Evolutionary conservation across 1,140 invertebrate genomes (phyloP), one percentile per base, ranked within the genome.

Genomic region (Holotrichia oblita): DNA sequence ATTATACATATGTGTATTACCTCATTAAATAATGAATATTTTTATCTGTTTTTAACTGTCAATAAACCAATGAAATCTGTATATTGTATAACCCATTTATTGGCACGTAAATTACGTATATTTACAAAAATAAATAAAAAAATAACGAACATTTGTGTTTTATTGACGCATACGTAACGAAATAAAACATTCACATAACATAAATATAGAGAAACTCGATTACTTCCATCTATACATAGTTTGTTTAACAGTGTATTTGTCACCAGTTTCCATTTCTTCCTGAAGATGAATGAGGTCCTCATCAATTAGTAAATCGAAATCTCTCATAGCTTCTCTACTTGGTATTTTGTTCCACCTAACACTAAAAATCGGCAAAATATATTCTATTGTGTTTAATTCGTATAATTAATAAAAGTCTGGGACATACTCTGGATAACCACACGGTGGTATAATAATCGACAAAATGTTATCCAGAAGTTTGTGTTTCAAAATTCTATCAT

Each of bases 381-480:
- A n/a, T n/a, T n/a, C n/a, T n/a, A n/a, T n/a, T n/a, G n/a, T 34
- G 27, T 34, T 34, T 1, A 34, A 34, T 34, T 34, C 27, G 27
- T 34, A 34, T 34, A 34, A 34, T 34, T 4, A 34, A 34, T 4
- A 34, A 34, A 1, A 34, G 4, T 0, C n/a, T 55, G 2, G 48
- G 76, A 83, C 90, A 89, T 88, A 94, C 94, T 98, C 97, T 41
- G 96, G 96, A 10, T 96, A 89, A 69, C 97, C 96, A 83, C 95
- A 95, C 0, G 95, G 93, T 0, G 97, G 96, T 40, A 98, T 84
- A 0, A 99, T 95, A 64, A 99, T 93, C 34, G 96, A 96, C 69
- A 99, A 88, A 78, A 98, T 97, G 87, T 98, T 98, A 84, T 97
- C 96, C 78, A 99, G 97, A 12, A 99, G 87, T 88, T 97, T 98